phyloP scores from a whole-genome alignment of 1,140 invertebrate genomes.

The Lepidurus couesii region DNA sequence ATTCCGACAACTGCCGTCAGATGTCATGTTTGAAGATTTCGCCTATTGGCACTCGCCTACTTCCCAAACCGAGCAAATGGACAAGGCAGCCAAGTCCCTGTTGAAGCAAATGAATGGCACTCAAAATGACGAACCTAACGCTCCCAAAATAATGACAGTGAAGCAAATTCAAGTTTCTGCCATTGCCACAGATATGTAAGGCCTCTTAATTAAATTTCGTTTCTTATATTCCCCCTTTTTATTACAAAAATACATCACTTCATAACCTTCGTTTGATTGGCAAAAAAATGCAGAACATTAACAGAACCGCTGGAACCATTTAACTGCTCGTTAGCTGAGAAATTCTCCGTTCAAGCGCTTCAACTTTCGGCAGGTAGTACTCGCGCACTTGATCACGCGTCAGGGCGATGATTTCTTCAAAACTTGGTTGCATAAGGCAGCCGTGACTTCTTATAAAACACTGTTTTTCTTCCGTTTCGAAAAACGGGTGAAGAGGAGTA shows the following conservation, averaged over 20 bases:
- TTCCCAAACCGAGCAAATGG: background rate
- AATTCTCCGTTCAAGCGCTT: background rate
- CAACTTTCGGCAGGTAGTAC: background rate
- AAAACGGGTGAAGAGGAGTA: background rate
- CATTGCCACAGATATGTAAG: background rate
- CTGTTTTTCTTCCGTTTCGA: slow-evolving; percentile 3
- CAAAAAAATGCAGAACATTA: background rate
- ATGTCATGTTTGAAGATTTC: slow-evolving; percentile 7
- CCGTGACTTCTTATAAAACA: background rate
- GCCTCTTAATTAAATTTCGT: background rate
- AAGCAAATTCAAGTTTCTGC: background rate
- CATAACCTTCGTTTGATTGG: background rate
- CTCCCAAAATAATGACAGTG: background rate
- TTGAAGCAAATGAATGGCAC: background rate
- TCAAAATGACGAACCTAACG: background rate
- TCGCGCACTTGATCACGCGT: background rate
- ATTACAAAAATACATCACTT: background rate
- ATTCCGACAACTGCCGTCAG: background rate
- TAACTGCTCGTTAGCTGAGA: background rate
- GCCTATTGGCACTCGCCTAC: background rate
- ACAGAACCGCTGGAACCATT: background rate
- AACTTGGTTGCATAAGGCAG: background rate
- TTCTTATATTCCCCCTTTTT: background rate
- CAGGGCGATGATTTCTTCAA: slow-evolving; percentile 8
- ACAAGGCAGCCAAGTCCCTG: background rate